Evolutionary conservation across 2,888 invertebrate genomes (phyloP).

Genomic region (Andrena bucephala): DNA sequence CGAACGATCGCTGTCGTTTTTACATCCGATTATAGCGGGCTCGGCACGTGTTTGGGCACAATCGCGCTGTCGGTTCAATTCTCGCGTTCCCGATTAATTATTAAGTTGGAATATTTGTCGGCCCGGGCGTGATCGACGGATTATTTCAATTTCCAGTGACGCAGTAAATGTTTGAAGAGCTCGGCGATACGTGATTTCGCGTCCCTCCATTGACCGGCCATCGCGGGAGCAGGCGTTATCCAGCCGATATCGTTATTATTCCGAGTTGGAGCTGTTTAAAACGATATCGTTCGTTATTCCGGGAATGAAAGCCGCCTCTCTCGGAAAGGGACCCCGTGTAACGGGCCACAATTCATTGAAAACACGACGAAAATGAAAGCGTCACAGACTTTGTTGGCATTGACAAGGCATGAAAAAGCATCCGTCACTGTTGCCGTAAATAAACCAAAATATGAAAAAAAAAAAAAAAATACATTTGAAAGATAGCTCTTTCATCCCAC

Average conservation of each 20-base stretch:
- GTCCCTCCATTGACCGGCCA: neutral
- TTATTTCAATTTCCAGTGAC: constrained; percentile 29
- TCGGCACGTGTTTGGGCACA: neutral
- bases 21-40: neutral
- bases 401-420: neutral
- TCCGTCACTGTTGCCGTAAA: neutral
- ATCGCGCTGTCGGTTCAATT: neutral
- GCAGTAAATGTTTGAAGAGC: constrained; percentile 16
- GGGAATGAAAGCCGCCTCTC: neutral
- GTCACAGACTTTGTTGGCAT: neutral
- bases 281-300: constrained; percentile 25
- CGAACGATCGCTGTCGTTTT: too few relatives aligned
- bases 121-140: neutral
- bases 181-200: neutral
- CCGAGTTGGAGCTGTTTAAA: constrained; percentile 1
- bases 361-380: constrained; percentile 2
- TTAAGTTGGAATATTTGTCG: neutral
- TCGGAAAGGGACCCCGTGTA: neutral
- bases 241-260: neutral
- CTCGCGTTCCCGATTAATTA: neutral
- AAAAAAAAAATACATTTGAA: constrained; percentile 6
- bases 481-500: constrained; percentile 21
- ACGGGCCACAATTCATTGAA: neutral
- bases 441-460: neutral
- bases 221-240: neutral